Evolutionary conservation across 2,113 vertebrate species (phyloP).

Genomic region (Acinonyx jubatus): DNA sequence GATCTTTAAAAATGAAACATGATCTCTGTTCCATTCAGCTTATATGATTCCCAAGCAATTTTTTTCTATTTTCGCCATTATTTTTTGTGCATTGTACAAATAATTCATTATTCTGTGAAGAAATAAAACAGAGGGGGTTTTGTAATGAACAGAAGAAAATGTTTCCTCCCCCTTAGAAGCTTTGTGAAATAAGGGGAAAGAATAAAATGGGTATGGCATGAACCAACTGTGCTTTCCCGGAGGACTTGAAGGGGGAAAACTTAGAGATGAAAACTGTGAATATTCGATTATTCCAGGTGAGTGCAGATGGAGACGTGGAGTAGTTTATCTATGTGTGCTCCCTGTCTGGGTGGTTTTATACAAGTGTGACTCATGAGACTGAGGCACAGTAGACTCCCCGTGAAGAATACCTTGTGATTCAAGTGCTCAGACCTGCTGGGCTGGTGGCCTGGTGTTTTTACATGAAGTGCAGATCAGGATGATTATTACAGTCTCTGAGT

Average conservation of each 20-base stretch:
- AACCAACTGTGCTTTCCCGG: background rate
- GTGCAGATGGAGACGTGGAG: background rate
- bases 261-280: background rate
- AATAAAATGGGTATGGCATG: background rate
- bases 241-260: background rate
- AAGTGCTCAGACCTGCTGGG: background rate
- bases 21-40: background rate
- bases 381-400: background rate
- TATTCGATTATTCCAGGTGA: background rate
- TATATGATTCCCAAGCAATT: background rate
- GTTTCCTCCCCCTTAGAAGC: background rate
- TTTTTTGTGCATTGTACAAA: background rate
- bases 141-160: background rate
- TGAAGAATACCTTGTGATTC: background rate
- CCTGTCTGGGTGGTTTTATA: background rate
- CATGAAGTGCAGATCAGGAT: background rate
- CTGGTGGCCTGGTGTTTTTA: background rate
- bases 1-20: background rate
- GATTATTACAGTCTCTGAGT: slow-evolving; percentile 18
- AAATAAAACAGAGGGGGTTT: background rate
- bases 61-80: background rate
- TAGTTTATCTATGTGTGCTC: background rate
- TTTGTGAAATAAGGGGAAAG: background rate
- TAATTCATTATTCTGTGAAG: background rate
- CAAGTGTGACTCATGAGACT: background rate